These are phyloP conservation scores for Leptopilina boulardi DNA, from an alignment of 1,140 invertebrate species.

Conservation along the genomic window DNA sequence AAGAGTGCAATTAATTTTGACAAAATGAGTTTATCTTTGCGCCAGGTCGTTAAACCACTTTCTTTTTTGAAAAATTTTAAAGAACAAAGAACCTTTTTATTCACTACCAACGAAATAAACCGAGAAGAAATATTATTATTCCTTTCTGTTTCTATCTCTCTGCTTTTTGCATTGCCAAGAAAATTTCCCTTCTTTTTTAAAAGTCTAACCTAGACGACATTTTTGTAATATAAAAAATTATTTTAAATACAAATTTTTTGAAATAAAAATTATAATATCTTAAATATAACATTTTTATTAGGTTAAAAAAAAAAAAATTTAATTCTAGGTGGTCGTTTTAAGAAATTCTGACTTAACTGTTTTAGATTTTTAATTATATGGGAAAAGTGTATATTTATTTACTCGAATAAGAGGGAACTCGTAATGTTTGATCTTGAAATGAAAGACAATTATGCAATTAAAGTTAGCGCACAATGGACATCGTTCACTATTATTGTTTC, in stretches of 20 bases:
- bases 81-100: slow-evolving; percentile 20
- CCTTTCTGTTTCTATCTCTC: not conserved
- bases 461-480: not conserved
- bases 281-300: too few species aligned
- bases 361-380: too few species aligned
- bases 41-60: slow-evolving; percentile 15
- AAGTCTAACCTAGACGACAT: too few species aligned
- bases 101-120: not conserved
- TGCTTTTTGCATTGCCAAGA: not conserved
- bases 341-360: too few species aligned
- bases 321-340: too few species aligned
- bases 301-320: too few species aligned
- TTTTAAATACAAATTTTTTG: too few species aligned
- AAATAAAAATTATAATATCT: too few species aligned
- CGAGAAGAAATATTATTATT: not conserved
- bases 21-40: not conserved
- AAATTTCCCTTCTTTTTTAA: not conserved
- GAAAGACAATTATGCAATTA: not conserved
- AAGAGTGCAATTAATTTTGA: slow-evolving; percentile 14
- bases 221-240: too few species aligned
- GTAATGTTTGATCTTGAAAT: not conserved
- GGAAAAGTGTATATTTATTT: too few species aligned
- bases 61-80: slow-evolving; percentile 5
- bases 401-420: not conserved
- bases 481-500: not conserved